phyloP scores from a whole-genome alignment of 2,113 vertebrate species.

The Leptobrachium ailaonicum region DNA sequence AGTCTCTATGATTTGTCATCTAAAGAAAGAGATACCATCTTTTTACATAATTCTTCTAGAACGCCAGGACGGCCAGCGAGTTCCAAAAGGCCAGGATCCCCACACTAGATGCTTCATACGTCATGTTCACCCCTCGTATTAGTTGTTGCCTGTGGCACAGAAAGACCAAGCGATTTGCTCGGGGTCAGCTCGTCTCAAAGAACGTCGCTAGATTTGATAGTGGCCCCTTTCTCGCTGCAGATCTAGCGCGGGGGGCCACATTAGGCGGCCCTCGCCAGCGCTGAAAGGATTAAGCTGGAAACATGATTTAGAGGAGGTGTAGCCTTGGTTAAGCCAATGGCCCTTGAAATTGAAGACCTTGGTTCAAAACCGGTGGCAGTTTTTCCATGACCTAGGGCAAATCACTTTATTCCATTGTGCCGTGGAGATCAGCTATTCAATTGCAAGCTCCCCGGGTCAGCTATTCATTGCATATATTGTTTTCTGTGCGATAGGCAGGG shows the following conservation, averaged over 20 bases:
- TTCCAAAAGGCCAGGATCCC: not conserved
- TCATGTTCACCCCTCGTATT: constrained; percentile 9
- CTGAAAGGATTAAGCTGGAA: constrained; percentile 41
- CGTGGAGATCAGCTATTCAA: constrained; percentile 35
- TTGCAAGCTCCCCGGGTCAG: constrained; percentile 45
- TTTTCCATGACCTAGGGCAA: constrained; percentile 43
- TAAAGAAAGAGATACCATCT: not conserved
- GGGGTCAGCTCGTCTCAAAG: not conserved
- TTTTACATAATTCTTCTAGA: not conserved
- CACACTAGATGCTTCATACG: not conserved
- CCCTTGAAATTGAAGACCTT: constrained; percentile 50
- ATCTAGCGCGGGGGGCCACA: not conserved
- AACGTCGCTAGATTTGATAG: not conserved
- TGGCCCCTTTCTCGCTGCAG: not conserved
- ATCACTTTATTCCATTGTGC: constrained; percentile 45
- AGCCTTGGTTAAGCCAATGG: constrained; percentile 50
- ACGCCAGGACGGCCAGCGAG: not conserved
- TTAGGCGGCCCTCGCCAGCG: constrained; percentile 9
- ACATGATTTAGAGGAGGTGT: constrained; percentile 37
- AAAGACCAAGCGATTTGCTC: constrained; percentile 17
- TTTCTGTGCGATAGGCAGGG: not conserved
- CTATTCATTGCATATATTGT: constrained; percentile 25
- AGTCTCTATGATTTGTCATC: not conserved
- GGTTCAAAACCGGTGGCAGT: constrained; percentile 47
- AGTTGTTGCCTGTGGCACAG: constrained; percentile 10